Evolutionary conservation across 2,113 vertebrate species (phyloP).

Genomic region (Xerus inauris): DNA sequence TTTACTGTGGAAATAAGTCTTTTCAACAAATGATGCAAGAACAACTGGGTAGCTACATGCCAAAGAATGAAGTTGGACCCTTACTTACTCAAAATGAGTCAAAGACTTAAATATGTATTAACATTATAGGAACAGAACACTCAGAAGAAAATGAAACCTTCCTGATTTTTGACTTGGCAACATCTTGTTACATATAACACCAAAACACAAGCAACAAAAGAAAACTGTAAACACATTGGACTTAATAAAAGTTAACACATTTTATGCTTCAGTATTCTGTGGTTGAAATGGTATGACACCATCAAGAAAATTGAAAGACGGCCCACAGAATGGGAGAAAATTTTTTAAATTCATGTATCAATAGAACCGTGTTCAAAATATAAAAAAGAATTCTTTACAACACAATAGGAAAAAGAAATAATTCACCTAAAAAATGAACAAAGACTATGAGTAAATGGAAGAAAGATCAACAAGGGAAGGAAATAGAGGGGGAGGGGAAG

Average conservation of each 20-base stretch:
- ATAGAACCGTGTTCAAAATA: neutral
- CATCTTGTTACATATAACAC: neutral
- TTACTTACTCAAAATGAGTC: neutral
- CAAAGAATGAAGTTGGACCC: neutral
- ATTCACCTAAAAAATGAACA: neutral
- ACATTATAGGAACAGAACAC: neutral
- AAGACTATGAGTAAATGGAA: neutral
- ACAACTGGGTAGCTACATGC: neutral
- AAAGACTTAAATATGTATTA: neutral
- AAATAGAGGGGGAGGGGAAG: too few species aligned
- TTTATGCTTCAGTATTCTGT: neutral
- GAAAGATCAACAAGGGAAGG: too few species aligned
- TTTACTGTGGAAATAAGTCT: neutral
- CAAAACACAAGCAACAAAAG: neutral
- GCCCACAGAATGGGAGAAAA: neutral
- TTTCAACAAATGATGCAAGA: neutral
- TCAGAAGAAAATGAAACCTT: neutral
- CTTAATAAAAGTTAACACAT: neutral
- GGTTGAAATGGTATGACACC: neutral
- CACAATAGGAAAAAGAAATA: neutral
- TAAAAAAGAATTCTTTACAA: neutral
- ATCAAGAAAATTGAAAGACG: neutral
- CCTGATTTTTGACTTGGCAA: neutral
- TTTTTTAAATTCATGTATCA: constrained; percentile 17
- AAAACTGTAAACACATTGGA: neutral